Conservation (phyloP, 2,797 vertebrate genomes). For the Rhabdophis nuchalis region DNA sequence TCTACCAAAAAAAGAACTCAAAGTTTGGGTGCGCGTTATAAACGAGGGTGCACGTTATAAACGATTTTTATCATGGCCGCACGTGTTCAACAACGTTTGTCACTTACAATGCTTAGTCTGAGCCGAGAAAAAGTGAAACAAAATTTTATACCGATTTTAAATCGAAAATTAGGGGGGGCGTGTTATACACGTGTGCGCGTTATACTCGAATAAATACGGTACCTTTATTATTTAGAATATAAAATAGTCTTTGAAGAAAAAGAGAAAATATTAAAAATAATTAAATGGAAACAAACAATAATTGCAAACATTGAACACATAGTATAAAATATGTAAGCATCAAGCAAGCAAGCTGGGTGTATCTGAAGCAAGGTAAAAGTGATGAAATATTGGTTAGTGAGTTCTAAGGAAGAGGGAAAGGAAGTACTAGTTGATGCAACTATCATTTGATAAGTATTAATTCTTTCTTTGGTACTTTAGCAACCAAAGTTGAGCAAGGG, state of each 20-base stretch:
- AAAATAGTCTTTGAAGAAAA: neutral
- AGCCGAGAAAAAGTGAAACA: no score
- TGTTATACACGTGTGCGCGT: no score
- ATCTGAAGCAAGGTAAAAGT: neutral
- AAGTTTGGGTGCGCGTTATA: no score
- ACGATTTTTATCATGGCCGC: no score
- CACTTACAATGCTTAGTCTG: no score
- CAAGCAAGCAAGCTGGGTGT: neutral
- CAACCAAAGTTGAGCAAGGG: neutral
- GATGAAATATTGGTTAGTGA: neutral
- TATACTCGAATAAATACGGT: no score
- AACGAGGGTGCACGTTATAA: no score
- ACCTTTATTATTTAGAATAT: neutral
- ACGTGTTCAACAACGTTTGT: no score
- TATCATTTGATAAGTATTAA: neutral
- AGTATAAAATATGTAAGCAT: neutral
- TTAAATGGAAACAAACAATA: neutral
- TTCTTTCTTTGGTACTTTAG: neutral
- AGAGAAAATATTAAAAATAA: neutral
- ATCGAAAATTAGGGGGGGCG: no score
- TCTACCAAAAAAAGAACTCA: no score
- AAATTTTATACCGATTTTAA: no score
- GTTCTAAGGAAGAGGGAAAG: neutral
- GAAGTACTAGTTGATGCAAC: neutral
- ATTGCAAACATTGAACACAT: neutral